phyloP scores from a whole-genome alignment of 1,140 invertebrate species.

The Drosophila nebulosa region DNA sequence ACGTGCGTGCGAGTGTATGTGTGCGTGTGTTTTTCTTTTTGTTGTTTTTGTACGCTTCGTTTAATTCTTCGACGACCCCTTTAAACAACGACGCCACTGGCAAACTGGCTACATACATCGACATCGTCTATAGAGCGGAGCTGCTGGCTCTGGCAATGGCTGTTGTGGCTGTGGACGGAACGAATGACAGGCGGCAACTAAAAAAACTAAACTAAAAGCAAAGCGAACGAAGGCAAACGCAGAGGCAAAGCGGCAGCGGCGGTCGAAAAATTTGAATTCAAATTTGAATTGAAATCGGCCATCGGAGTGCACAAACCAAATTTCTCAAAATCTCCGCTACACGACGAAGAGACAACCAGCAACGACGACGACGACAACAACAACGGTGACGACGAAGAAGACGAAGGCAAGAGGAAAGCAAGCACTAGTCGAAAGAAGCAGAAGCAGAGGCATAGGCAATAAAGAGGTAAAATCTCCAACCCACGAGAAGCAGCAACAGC shows the following conservation, averaged over 20 bases:
- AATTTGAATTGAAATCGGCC: slow-evolving; percentile 7
- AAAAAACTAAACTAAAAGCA: slow-evolving; percentile 28
- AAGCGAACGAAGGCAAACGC: slow-evolving; percentile 9
- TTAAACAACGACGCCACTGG: slow-evolving; percentile 47
- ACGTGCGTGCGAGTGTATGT: slow-evolving; percentile 33
- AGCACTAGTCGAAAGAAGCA: background rate
- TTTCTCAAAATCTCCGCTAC: slow-evolving; percentile 2
- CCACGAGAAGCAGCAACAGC: too few species aligned
- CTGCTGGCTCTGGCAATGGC: slow-evolving; percentile 40
- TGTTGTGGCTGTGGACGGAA: slow-evolving; percentile 30
- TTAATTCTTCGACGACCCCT: background rate
- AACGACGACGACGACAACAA: slow-evolving; percentile 3
- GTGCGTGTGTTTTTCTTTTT: slow-evolving; percentile 13
- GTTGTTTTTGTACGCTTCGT: slow-evolving; percentile 2
- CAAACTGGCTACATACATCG: slow-evolving; percentile 12
- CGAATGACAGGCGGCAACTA: slow-evolving; percentile 73
- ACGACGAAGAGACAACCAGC: too few species aligned
- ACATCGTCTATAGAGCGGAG: slow-evolving; percentile 56
- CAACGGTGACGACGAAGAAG: background rate
- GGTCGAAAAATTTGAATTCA: background rate
- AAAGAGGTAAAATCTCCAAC: background rate
- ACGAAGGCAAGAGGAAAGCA: background rate
- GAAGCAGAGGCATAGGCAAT: background rate
- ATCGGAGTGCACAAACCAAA: background rate
- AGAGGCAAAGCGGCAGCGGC: too few species aligned